Evolutionary conservation across 2,797 vertebrate genomes (phyloP).

Genomic region (Esox masquinongy): DNA sequence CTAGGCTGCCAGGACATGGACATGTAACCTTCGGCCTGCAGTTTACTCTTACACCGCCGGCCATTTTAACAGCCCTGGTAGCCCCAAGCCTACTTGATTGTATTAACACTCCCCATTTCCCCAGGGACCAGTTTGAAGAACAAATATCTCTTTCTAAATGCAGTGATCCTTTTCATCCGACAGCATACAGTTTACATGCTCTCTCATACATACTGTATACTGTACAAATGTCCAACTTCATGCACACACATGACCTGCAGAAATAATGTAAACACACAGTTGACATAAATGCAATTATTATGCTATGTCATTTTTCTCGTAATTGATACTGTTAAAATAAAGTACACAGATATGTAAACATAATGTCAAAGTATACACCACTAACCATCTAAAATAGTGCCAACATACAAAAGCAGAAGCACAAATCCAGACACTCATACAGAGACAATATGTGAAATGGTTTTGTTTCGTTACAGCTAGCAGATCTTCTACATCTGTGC

Average conservation of each 20-base stretch:
- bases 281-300: too few relatives aligned
- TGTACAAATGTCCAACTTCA: background rate
- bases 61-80: too few relatives aligned
- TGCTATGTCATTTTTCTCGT: too few relatives aligned
- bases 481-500: constrained; percentile 69
- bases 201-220: constrained; percentile 5
- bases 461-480: constrained; percentile 43
- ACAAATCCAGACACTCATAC: constrained; percentile 7
- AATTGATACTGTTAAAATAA: background rate
- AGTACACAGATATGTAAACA: background rate
- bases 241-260: background rate
- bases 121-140: too few relatives aligned
- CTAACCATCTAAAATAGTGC: background rate
- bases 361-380: background rate
- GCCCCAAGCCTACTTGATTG: too few relatives aligned
- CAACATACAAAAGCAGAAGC: background rate
- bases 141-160: too few relatives aligned
- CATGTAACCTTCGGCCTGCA: too few relatives aligned
- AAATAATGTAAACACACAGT: background rate
- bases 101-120: too few relatives aligned
- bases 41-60: too few relatives aligned
- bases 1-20: too few relatives aligned
- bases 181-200: background rate
- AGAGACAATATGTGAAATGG: constrained; percentile 40
- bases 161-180: too few relatives aligned